These are phyloP conservation scores for Gorsachius magnificus DNA, from an alignment of 2,797 vertebrate species.

Conservation along the genomic window DNA sequence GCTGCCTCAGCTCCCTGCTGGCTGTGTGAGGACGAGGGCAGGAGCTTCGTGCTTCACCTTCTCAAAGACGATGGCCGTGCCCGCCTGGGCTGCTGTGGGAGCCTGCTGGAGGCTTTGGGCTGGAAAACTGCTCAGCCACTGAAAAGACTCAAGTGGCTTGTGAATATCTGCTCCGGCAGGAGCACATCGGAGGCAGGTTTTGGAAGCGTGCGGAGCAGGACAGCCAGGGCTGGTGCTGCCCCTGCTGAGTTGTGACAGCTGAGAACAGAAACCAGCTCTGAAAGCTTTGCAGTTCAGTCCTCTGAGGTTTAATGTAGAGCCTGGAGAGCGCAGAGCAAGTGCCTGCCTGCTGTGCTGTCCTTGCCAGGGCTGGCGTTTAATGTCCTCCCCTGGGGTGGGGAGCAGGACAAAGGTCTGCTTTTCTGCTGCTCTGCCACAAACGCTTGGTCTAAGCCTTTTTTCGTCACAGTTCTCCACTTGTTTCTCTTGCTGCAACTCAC, in stretches of 20 bases:
- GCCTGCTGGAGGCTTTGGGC: background rate
- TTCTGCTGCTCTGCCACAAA: background rate
- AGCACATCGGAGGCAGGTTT: background rate
- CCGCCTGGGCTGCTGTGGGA: rapidly evolving
- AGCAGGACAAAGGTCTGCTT: background rate
- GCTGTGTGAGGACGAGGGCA: rapidly evolving
- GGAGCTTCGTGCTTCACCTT: rapidly evolving
- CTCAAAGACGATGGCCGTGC: rapidly evolving
- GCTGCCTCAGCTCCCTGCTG: background rate
- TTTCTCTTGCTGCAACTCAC: background rate
- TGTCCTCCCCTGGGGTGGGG: background rate
- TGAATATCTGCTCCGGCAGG: background rate
- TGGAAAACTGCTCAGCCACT: background rate
- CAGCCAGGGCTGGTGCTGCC: background rate
- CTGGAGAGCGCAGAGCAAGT: background rate
- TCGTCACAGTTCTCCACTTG: background rate
- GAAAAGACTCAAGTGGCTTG: rapidly evolving
- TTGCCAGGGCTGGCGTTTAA: background rate
- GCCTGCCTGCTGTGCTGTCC: background rate
- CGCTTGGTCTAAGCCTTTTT: background rate
- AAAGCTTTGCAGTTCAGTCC: background rate
- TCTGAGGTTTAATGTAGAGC: background rate
- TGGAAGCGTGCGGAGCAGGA: rapidly evolving
- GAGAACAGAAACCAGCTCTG: background rate
- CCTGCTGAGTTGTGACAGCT: background rate